Evolutionary conservation across 2,113 vertebrate species (phyloP).

Genomic region (Microcebus jonahi): DNA sequence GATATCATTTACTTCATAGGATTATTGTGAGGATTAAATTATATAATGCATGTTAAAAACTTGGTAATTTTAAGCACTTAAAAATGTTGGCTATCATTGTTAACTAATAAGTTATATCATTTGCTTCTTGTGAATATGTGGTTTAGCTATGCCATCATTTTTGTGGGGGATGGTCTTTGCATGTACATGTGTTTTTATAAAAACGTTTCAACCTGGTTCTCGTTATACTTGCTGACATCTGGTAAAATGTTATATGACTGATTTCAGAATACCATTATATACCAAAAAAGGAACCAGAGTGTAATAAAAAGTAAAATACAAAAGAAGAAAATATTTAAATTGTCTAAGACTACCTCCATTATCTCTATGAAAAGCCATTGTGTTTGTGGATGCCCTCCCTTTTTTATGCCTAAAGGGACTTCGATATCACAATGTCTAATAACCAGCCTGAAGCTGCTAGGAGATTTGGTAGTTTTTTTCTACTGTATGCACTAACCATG

Average conservation of each 20-base stretch:
- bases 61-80: constrained; percentile 14
- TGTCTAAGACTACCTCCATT: not conserved
- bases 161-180: not conserved
- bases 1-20: not conserved
- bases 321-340: constrained; percentile 12
- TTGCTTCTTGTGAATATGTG: not conserved
- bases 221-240: not conserved
- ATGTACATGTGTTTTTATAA: not conserved
- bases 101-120: not conserved
- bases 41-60: not conserved
- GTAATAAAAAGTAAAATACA: not conserved
- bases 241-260: constrained; percentile 40
- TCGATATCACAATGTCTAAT: not conserved
- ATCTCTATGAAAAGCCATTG: not conserved
- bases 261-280: constrained; percentile 55
- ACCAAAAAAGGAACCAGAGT: not conserved
- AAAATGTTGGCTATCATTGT: not conserved
- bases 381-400: not conserved
- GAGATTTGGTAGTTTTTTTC: not conserved
- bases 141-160: not conserved
- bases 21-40: not conserved
- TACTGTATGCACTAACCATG: not conserved
- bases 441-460: not conserved
- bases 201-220: constrained; percentile 11
- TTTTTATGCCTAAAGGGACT: not conserved